Conservation (phyloP, 2,888 invertebrate genomes). For the Elaeidobius kamerunicus region DNA sequence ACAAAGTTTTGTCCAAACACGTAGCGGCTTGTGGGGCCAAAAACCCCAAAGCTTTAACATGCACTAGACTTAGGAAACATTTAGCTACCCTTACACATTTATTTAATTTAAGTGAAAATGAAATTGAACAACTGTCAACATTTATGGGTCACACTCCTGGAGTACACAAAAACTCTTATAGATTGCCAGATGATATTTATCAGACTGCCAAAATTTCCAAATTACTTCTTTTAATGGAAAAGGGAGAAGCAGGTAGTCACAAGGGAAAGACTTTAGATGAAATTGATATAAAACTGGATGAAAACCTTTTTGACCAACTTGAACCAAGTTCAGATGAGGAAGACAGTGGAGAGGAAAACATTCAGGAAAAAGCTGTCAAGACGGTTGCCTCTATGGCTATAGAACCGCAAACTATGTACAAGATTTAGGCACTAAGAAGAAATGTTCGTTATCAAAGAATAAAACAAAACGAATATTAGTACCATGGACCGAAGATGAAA, state of each 20-base stretch:
- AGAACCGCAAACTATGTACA: too few relatives aligned
- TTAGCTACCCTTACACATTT: slow-evolving; percentile 33
- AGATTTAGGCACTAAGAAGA: too few relatives aligned
- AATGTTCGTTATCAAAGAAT: too few relatives aligned
- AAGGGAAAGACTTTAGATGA: slow-evolving; percentile 32
- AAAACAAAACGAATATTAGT: slow-evolving; percentile 2
- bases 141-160: slow-evolving; percentile 34
- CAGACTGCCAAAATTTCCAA: slow-evolving; percentile 33
- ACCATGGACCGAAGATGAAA: neutral
- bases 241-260: slow-evolving; percentile 25
- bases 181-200: slow-evolving; percentile 27
- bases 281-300: slow-evolving; percentile 29
- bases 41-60: slow-evolving; percentile 30
- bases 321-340: too few relatives aligned
- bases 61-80: slow-evolving; percentile 31
- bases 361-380: too few relatives aligned
- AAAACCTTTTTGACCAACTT: too few relatives aligned
- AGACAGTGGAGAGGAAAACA: too few relatives aligned
- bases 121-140: slow-evolving; percentile 32
- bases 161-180: slow-evolving; percentile 19
- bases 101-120: slow-evolving; percentile 30
- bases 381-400: too few relatives aligned
- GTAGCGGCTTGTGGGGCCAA: slow-evolving; percentile 28
- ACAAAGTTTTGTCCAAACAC: slow-evolving; percentile 33
- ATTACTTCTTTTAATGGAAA: slow-evolving; percentile 32